These are phyloP conservation scores for Accipiter virgatus DNA, from an alignment of 2,113 vertebrate species.

Conservation along the genomic window DNA sequence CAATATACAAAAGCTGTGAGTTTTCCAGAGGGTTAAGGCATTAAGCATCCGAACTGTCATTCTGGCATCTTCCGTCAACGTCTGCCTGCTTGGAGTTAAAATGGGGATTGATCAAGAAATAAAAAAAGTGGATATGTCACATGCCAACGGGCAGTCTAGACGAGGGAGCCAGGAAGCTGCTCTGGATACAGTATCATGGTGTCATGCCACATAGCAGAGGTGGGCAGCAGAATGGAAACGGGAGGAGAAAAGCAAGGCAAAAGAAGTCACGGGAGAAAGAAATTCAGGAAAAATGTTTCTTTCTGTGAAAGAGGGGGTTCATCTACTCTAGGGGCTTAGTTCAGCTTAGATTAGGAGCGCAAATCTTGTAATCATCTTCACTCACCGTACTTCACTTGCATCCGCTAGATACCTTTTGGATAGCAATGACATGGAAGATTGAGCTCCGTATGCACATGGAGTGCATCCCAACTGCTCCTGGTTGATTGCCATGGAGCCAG, in stretches of 20 bases:
- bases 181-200: neutral
- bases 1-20: neutral
- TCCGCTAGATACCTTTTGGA: neutral
- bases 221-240: neutral
- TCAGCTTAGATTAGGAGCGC: neutral
- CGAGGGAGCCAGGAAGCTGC: neutral
- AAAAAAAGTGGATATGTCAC: neutral
- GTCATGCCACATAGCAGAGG: neutral
- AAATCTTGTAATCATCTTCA: neutral
- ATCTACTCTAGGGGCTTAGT: neutral
- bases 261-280: neutral
- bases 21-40: neutral
- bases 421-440: neutral
- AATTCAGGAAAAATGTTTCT: neutral
- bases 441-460: rapidly evolving
- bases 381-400: neutral
- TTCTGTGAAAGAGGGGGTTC: neutral
- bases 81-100: neutral
- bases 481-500: neutral
- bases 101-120: neutral
- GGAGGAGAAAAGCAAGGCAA: neutral
- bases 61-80: neutral
- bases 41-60: neutral
- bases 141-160: neutral
- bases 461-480: neutral